Evolutionary conservation across 2,113 vertebrate species (phyloP).

Genomic region (Sturnus vulgaris): DNA sequence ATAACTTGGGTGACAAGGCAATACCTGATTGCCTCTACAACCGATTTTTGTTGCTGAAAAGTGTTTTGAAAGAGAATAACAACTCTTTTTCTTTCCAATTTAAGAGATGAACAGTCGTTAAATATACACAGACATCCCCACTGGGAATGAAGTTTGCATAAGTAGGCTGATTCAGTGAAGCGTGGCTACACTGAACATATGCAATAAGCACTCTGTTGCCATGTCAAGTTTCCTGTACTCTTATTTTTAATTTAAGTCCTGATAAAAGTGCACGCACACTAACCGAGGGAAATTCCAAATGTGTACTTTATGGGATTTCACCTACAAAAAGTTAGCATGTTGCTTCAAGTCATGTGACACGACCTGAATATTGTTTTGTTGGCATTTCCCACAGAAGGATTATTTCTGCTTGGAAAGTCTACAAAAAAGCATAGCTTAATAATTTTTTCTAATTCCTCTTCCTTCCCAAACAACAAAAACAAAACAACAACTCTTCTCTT

Average conservation of each 20-base stretch:
- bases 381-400: background rate
- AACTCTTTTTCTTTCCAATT: background rate
- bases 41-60: slow-evolving; percentile 18
- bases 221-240: background rate
- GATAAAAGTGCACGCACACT: background rate
- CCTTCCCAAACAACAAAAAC: background rate
- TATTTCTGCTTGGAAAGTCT: background rate
- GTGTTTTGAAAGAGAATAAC: background rate
- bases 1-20: background rate
- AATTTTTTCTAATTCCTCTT: background rate
- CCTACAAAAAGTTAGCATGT: background rate
- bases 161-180: background rate
- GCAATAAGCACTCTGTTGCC: background rate
- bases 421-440: background rate
- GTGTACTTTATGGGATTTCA: background rate
- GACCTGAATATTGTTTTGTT: background rate
- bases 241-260: background rate
- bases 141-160: slow-evolving; percentile 16
- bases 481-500: background rate
- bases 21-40: background rate
- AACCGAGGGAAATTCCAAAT: background rate
- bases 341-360: background rate
- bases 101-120: background rate
- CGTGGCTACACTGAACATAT: background rate
- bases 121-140: background rate